A percentile compares a stretch with the other conserved stretches of the same genome.
Evolutionary conservation across 2,797 vertebrate species (phyloP).

Genomic region (Darevskia mixta): DNA sequence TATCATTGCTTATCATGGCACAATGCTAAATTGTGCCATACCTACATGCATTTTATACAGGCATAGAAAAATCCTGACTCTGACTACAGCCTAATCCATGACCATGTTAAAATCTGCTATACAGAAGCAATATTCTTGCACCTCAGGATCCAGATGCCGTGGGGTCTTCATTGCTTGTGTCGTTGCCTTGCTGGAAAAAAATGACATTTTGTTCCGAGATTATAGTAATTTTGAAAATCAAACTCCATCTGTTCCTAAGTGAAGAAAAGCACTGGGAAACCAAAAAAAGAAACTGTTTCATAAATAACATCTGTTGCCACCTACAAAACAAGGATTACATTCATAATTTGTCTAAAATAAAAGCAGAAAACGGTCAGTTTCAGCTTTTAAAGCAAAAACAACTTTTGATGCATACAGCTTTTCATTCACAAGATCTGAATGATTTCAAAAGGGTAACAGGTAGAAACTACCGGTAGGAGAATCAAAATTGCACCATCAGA

Average conservation of each 20-base stretch:
- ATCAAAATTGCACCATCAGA: not conserved
- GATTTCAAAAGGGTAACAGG: not conserved
- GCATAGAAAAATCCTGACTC: not conserved
- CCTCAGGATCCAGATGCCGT: not conserved
- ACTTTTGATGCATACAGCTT: not conserved
- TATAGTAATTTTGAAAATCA: not conserved
- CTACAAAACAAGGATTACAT: slow-evolving; percentile 3
- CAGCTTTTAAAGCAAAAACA: not conserved
- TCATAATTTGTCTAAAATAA: slow-evolving; percentile 24
- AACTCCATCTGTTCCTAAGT: slow-evolving; percentile 14
- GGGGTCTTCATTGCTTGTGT: not conserved
- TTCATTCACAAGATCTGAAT: not conserved
- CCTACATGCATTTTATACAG: not conserved
- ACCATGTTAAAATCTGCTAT: not conserved
- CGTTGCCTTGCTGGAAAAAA: not conserved
- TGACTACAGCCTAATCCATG: not conserved
- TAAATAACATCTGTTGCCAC: slow-evolving; percentile 28
- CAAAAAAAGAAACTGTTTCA: not conserved
- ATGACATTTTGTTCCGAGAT: not conserved
- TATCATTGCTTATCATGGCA: not conserved
- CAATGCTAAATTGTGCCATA: not conserved
- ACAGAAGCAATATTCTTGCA: not conserved
- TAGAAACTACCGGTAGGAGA: not conserved
- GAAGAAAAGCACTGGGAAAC: not conserved
- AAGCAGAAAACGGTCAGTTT: not conserved